Evolutionary conservation across 2,888 invertebrate genomes (phyloP).

Genomic region (Barypeithes pellucidus): DNA sequence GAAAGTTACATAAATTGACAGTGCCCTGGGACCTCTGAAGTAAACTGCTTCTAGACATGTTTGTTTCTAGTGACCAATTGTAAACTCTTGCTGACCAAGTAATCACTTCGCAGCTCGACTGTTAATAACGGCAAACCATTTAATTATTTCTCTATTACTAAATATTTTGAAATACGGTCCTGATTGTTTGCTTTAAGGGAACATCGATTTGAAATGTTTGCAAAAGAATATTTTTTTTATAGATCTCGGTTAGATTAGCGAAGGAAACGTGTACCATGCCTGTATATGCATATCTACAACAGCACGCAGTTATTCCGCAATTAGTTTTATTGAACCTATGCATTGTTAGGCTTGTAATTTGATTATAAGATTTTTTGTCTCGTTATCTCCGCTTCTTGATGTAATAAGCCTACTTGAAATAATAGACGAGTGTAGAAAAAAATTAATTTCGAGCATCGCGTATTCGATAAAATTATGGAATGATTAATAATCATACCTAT

Average conservation of each 20-base stretch:
- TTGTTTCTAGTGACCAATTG: too few relatives aligned
- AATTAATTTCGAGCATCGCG: background rate
- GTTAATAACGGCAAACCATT: too few relatives aligned
- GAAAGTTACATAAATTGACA: too few relatives aligned
- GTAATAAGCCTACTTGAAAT: background rate
- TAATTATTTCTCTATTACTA: too few relatives aligned
- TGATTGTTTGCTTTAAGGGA: conserved; percentile 13
- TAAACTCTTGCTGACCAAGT: too few relatives aligned
- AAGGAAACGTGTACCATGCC: conserved; percentile 24
- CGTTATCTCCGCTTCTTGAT: background rate
- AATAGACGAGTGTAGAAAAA: background rate
- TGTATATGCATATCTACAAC: conserved; percentile 20
- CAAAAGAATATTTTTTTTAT: conserved; percentile 20
- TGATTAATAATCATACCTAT: too few relatives aligned
- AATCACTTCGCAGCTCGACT: too few relatives aligned
- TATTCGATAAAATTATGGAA: too few relatives aligned
- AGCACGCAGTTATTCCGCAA: conserved; percentile 24
- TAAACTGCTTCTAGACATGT: too few relatives aligned
- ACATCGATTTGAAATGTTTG: conserved; percentile 22
- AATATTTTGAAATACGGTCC: background rate
- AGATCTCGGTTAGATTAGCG: conserved; percentile 27
- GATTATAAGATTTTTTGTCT: conserved; percentile 9
- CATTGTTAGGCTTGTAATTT: conserved; percentile 16
- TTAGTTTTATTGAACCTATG: conserved; percentile 25
- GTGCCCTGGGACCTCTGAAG: too few relatives aligned